These are phyloP conservation scores for Vombatus ursinus DNA, from an alignment of 2,113 vertebrate species.

Conservation along the genomic window DNA sequence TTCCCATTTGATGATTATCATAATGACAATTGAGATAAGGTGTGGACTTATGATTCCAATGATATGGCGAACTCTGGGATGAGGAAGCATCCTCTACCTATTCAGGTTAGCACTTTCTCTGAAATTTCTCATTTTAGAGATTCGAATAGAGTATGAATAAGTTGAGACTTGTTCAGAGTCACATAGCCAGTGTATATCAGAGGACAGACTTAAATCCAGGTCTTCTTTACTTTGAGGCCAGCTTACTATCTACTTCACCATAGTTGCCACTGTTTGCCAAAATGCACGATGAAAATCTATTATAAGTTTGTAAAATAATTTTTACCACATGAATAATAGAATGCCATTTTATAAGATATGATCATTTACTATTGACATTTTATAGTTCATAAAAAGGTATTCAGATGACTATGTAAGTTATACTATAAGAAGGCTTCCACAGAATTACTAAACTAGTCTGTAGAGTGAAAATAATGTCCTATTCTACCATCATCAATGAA, in stretches of 20 bases:
- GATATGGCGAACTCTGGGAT: background rate
- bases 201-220: background rate
- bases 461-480: constrained; percentile 63
- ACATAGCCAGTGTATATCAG: background rate
- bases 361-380: background rate
- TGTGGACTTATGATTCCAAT: background rate
- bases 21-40: background rate
- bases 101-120: background rate
- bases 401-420: constrained; percentile 9
- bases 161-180: background rate
- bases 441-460: constrained; percentile 49
- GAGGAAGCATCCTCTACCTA: background rate
- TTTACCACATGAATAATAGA: background rate
- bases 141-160: background rate
- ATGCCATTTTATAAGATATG: background rate
- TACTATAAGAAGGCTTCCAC: constrained; percentile 31
- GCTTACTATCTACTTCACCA: background rate
- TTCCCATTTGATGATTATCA: background rate
- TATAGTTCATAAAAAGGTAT: background rate
- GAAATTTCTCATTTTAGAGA: background rate
- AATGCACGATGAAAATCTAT: background rate
- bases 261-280: background rate
- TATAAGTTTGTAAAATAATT: background rate
- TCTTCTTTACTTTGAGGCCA: background rate
- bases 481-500: constrained; percentile 52